Evolutionary conservation across 1,140 invertebrate species (phyloP).

Genomic region (Eupeodes corollae): DNA sequence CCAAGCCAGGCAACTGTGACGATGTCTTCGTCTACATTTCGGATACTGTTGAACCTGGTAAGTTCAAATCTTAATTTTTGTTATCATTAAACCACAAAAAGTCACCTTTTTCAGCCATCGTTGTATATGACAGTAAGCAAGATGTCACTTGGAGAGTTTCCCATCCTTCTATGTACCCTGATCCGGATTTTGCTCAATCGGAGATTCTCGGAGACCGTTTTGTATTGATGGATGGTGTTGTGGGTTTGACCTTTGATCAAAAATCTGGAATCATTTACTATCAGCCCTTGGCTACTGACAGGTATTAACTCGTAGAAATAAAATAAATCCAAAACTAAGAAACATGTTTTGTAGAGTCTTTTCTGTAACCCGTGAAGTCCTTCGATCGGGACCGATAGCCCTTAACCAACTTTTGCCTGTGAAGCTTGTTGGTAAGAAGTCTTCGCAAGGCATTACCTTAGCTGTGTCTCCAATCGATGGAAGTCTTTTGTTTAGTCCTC

Average conservation of each 20-base stretch:
- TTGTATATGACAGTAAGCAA: conserved; percentile 58
- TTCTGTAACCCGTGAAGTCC: conserved; percentile 57
- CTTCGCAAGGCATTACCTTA: conserved; percentile 65
- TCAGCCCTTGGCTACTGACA: conserved; percentile 70
- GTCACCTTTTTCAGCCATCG: conserved; percentile 41
- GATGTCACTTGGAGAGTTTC: conserved; percentile 64
- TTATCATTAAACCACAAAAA: conserved; percentile 1
- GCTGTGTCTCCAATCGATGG: conserved; percentile 55
- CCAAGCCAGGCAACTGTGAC: conserved; percentile 51
- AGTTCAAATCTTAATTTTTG: conserved; percentile 4
- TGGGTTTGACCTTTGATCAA: conserved; percentile 63
- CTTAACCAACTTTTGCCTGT: conserved; percentile 59
- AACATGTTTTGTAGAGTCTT: conserved; percentile 45
- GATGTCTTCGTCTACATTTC: conserved; percentile 65
- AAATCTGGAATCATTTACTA: conserved; percentile 56
- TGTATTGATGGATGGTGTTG: conserved; percentile 66
- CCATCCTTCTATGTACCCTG: conserved; percentile 68
- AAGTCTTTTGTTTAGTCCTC: conserved; percentile 58
- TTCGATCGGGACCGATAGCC: conserved; percentile 55
- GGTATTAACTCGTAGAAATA: conserved; percentile 32
- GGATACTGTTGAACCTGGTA: conserved; percentile 65
- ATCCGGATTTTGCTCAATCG: conserved; percentile 62
- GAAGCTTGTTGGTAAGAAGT: conserved; percentile 63
- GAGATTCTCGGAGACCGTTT: conserved; percentile 51
- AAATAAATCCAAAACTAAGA: not conserved